Base-by-base conservation (phyloP, 2,113 vertebrate genomes). In the Tachycineta bicolor region DNA sequence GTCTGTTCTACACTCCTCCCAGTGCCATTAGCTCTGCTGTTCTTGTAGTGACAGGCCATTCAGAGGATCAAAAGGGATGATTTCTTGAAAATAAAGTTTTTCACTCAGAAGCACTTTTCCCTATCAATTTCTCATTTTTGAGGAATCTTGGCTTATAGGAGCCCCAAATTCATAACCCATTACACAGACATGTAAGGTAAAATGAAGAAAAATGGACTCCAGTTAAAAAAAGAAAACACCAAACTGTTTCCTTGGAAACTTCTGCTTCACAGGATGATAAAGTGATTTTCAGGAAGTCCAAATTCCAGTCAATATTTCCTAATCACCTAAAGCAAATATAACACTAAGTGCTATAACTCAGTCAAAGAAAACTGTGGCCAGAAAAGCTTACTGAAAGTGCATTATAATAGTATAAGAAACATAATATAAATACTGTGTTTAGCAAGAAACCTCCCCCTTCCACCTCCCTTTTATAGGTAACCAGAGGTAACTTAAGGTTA, bases 261-360 rank as follows among this genome's bases (percentile, higher is more conserved):
- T 91, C 58, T 47, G 47, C 56, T 90, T 83, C 64, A 29, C 47
- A 44, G 86, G n/a, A 56, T 93, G 83, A 90, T 85, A 88, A 76
- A 88, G 52, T 41, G 39, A 79, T 68, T 87, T 94, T 80, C 59
- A 88, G 79, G 34, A 81, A 55, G 76, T 90, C 52, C 88, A 88
- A 93, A 88, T 44, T 93, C 69, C 73, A 93, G 37, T 56, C 93
- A 68, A 3, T 75, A 92, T 84, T 83, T 90, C 64, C 76, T 89
- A 74, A 96, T 71, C 73, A 89, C 25, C 53, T 43, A 83, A 68
- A 74, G n/a, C 71, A 97, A 95, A 95, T 83, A 91, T 52, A 92
- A 68, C 47, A 70, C 49, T 52, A 77, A 88, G 56, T 52, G 46
- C 63, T 91, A 5, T 21, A 92, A 75, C 26, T 83, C 65, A 47